A percentile compares a stretch with the other conserved stretches of the same genome.
Conservation (phyloP, 2,797 vertebrate species). For the Eremophila alpestris region DNA sequence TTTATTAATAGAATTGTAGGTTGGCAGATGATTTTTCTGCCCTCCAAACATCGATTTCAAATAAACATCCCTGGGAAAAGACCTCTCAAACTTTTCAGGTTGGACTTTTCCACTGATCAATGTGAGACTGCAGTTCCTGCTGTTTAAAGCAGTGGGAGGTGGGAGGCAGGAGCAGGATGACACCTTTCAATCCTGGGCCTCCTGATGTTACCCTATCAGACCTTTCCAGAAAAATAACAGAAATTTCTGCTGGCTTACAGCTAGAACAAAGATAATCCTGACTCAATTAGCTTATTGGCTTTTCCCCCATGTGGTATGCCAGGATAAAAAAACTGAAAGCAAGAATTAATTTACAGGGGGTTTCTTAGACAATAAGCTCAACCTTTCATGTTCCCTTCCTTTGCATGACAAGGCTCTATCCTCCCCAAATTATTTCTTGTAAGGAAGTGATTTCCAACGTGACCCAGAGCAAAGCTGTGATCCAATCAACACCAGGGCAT, state of each 20-base stretch:
- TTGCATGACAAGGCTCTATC: neutral
- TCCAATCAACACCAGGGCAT: neutral
- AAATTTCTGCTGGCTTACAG: neutral
- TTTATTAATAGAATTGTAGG: neutral
- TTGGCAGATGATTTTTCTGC: neutral
- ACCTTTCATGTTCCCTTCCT: neutral
- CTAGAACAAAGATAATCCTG: conserved; percentile 32
- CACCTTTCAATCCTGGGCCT: neutral
- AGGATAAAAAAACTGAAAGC: neutral
- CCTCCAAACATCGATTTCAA: neutral
- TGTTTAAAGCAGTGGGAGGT: neutral
- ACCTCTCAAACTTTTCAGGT: neutral
- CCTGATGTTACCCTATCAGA: neutral
- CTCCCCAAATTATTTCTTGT: neutral
- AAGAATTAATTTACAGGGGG: neutral
- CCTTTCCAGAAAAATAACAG: conserved; percentile 17
- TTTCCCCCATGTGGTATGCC: neutral
- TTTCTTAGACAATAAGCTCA: neutral
- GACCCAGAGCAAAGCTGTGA: neutral
- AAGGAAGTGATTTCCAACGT: neutral
- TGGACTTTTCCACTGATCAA: neutral
- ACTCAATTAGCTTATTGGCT: conserved; percentile 20
- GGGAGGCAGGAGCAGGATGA: neutral
- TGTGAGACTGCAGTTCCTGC: neutral
- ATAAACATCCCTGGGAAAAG: neutral